These are phyloP conservation scores for Pardosa pseudoannulata DNA, from an alignment of 2,888 invertebrate genomes.

Conservation along the genomic window DNA sequence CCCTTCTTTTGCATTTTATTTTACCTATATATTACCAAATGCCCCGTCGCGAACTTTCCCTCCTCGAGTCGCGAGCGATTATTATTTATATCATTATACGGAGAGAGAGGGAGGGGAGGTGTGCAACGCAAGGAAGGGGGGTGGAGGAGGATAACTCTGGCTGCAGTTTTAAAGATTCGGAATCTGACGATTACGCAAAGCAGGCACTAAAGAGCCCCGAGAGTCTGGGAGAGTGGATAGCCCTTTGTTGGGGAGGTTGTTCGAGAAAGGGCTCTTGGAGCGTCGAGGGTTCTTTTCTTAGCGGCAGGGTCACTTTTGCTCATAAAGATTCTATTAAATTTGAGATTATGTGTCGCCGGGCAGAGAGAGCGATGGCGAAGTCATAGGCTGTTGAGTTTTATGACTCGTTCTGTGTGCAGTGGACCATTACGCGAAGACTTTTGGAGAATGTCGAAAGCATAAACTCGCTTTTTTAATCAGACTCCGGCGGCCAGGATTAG, in stretches of 20 bases:
- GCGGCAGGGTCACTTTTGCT: slow-evolving; percentile 1
- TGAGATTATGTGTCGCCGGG: background rate
- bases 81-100: slow-evolving; percentile 63
- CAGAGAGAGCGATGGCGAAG: background rate
- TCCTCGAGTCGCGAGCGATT: slow-evolving; percentile 67
- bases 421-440: background rate
- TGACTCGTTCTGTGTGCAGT: background rate
- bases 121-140: no score
- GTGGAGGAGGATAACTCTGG: background rate
- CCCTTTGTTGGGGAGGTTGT: slow-evolving; percentile 20
- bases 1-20: slow-evolving; percentile 62
- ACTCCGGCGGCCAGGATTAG: no score
- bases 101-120: background rate
- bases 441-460: background rate
- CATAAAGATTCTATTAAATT: slow-evolving; percentile 17
- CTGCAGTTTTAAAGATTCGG: slow-evolving; percentile 12
- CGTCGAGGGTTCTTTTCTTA: slow-evolving; percentile 25
- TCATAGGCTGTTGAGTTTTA: slow-evolving; percentile 13
- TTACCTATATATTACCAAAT: slow-evolving; percentile 39
- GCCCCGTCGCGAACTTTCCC: slow-evolving; percentile 27
- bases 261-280: slow-evolving; percentile 20
- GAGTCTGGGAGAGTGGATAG: slow-evolving; percentile 12
- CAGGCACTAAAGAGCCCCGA: slow-evolving; percentile 53
- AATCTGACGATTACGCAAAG: slow-evolving; percentile 65
- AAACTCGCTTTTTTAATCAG: background rate